Conservation (phyloP, 2,888 invertebrate genomes). For the Phorcus lineatus region DNA sequence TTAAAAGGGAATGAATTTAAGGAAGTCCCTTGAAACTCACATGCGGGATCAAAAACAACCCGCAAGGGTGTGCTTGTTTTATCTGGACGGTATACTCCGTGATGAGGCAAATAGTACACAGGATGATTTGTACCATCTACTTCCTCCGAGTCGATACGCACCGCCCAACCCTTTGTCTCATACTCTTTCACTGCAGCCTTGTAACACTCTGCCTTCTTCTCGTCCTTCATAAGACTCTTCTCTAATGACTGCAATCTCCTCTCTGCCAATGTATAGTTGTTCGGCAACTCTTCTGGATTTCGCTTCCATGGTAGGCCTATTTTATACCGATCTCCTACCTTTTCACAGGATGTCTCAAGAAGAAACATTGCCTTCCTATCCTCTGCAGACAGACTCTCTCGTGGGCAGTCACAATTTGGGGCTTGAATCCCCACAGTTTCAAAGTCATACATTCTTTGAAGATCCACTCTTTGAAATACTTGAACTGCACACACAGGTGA, state of each 20-base stretch:
- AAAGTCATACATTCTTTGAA: too few species aligned
- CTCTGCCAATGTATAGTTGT: too few species aligned
- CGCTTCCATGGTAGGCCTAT: conserved; percentile 24
- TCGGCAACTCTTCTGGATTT: conserved; percentile 16
- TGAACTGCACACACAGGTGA: too few species aligned
- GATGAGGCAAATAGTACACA: too few species aligned
- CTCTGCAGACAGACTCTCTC: neutral
- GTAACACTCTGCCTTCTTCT: neutral
- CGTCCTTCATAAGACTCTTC: conserved; percentile 3
- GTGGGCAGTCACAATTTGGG: conserved; percentile 21
- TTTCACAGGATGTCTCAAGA: neutral
- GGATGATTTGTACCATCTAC: too few species aligned
- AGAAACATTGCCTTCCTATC: neutral
- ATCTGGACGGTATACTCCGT: neutral
- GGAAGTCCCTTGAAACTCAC: too few species aligned
- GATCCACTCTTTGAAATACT: too few species aligned
- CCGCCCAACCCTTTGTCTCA: neutral
- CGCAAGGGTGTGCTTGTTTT: neutral
- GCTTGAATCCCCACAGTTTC: too few species aligned
- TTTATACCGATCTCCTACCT: conserved; percentile 8
- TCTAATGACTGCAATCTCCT: too few species aligned
- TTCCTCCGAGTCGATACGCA: neutral
- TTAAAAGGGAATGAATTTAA: too few species aligned
- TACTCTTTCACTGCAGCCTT: too few species aligned
- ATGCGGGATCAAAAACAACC: too few species aligned